Percentiles rank a stretch among this genome's conserved stretches.
phyloP scores from a whole-genome alignment of 2,113 vertebrate species.

The Serinus canaria region DNA sequence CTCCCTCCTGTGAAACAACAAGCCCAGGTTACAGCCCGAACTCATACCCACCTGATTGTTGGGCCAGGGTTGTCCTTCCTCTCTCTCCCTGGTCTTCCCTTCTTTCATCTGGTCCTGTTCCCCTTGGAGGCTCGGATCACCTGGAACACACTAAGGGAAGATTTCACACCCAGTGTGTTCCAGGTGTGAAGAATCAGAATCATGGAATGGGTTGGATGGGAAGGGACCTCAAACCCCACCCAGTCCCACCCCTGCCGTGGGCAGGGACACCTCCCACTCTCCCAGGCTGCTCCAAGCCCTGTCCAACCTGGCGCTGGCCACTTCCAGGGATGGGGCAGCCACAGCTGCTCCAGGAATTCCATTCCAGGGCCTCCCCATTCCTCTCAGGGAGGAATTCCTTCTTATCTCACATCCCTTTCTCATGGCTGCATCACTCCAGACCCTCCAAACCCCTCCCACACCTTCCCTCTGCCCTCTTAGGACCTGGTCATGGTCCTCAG shows the following conservation, averaged over 20 bases:
- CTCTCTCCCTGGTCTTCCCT: neutral
- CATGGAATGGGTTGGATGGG: neutral
- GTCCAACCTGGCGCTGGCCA: rapidly evolving
- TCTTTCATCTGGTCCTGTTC: neutral
- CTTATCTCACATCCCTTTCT: neutral
- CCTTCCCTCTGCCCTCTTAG: neutral
- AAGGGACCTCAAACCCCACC: neutral
- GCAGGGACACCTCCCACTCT: neutral
- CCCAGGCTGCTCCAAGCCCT: neutral
- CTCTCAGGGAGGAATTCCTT: neutral
- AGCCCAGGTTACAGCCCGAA: neutral
- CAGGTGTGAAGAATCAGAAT: neutral
- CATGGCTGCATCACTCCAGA: neutral
- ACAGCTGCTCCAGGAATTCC: neutral
- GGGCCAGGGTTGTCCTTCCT: neutral
- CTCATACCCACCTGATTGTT: neutral
- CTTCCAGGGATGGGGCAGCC: neutral
- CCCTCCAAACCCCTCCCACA: neutral
- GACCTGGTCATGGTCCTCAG: neutral
- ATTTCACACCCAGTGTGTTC: neutral
- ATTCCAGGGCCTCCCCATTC: neutral
- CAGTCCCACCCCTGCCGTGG: neutral
- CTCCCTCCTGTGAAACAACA: neutral
- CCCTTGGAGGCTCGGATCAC: neutral
- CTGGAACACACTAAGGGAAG: neutral